phyloP scores from a whole-genome alignment of 1,140 invertebrate species.

The Drosophila rufa region DNA sequence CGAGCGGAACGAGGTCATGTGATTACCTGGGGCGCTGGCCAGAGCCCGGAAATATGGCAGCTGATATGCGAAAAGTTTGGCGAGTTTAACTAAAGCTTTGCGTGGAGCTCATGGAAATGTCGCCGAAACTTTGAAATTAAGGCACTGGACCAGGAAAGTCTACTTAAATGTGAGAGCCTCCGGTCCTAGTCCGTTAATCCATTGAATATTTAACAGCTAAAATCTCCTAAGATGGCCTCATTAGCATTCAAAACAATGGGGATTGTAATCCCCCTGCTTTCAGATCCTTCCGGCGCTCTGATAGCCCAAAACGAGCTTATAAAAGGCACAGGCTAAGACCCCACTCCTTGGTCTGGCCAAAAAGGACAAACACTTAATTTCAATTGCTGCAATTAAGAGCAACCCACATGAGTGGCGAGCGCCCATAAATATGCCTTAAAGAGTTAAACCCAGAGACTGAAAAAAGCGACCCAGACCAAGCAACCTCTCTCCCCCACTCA shows the following conservation, averaged over 20 bases:
- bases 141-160: constrained; percentile 19
- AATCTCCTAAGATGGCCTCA: constrained; percentile 26
- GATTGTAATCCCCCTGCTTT: constrained; percentile 30
- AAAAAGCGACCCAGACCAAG: constrained; percentile 14
- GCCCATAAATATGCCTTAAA: constrained; percentile 78
- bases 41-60: constrained; percentile 18
- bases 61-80: constrained; percentile 48
- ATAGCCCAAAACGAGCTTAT: constrained; percentile 56
- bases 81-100: constrained; percentile 12
- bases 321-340: constrained; percentile 54
- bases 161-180: not conserved
- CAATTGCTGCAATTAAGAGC: constrained; percentile 79
- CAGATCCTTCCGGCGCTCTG: constrained; percentile 4
- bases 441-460: constrained; percentile 49
- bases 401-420: constrained; percentile 50
- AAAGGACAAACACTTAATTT: constrained; percentile 77
- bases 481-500: constrained; percentile 50
- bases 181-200: constrained; percentile 18
- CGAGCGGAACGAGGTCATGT: constrained; percentile 19
- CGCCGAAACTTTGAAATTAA: constrained; percentile 27
- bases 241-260: constrained; percentile 43
- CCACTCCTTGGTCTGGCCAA: constrained; percentile 20
- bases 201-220: constrained; percentile 29
- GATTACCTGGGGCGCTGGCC: constrained; percentile 36
- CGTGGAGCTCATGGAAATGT: not conserved